Evolutionary conservation across 1,140 invertebrate genomes (phyloP).

Genomic region (Telenomus remus): DNA sequence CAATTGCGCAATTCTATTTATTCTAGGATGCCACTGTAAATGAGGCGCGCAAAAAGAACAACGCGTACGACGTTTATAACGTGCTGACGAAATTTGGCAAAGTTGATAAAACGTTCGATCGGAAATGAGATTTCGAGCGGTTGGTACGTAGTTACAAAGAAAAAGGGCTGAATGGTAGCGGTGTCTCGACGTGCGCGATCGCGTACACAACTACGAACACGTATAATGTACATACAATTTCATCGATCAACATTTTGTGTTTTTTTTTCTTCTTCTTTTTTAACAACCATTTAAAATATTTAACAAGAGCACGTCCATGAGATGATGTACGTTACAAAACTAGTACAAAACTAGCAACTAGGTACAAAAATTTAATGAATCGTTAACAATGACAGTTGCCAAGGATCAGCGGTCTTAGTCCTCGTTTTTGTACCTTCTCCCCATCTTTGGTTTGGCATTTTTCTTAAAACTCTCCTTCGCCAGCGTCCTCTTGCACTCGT

Average conservation of each 20-base stretch:
- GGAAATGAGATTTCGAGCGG: constrained; percentile 12
- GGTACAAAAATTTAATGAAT: constrained; percentile 75
- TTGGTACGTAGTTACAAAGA: too few relatives aligned
- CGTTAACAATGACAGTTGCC: constrained; percentile 69
- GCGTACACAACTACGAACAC: constrained; percentile 56
- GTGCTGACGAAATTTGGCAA: neutral
- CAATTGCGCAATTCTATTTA: too few relatives aligned
- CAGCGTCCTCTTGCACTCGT: constrained; percentile 1
- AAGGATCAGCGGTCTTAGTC: constrained; percentile 64
- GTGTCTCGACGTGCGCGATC: constrained; percentile 49
- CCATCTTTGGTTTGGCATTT: constrained; percentile 32
- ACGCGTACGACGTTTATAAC: neutral
- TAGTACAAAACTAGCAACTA: constrained; percentile 76
- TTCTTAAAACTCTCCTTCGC: constrained; percentile 17
- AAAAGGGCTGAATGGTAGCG: constrained; percentile 28
- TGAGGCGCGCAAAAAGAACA: neutral
- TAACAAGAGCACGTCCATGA: constrained; percentile 71
- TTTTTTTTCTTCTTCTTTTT: constrained; percentile 57
- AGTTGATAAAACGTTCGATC: neutral
- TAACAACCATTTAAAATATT: constrained; percentile 72
- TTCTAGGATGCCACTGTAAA: constrained; percentile 14
- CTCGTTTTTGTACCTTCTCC: neutral
- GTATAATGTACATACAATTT: constrained; percentile 59
- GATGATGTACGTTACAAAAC: constrained; percentile 74
- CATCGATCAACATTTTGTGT: constrained; percentile 64